Conservation (phyloP, 2,113 vertebrate species). For the Turdus rufiventris region DNA sequence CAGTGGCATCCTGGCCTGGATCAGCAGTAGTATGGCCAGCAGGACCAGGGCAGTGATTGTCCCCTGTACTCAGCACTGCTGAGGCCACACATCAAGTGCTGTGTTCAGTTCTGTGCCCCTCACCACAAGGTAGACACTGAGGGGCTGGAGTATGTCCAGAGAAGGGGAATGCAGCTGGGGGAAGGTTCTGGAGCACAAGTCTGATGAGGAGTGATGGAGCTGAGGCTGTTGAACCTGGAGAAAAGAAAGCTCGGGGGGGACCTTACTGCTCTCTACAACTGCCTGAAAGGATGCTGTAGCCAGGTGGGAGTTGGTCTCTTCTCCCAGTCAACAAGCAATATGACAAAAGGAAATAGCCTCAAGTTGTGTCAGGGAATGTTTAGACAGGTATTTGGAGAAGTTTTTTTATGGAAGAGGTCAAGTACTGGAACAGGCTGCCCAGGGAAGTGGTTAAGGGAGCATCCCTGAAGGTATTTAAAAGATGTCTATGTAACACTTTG, state of each 20-base stretch:
- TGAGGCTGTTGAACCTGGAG: neutral
- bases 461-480: neutral
- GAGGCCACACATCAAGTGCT: fast-evolving
- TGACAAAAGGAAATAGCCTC: neutral
- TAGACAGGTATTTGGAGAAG: neutral
- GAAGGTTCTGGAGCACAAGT: neutral
- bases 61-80: neutral
- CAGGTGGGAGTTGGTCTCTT: neutral
- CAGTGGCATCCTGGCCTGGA: neutral
- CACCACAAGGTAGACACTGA: neutral
- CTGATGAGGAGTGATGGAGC: neutral
- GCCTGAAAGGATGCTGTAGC: neutral
- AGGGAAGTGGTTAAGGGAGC: neutral
- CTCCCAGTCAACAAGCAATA: neutral
- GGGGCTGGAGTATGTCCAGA: fast-evolving
- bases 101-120: neutral
- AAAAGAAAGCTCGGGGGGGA: neutral
- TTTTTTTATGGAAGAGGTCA: no score
- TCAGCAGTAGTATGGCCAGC: neutral
- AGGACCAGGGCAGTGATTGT: neutral
- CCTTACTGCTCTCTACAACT: fast-evolving
- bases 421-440: neutral
- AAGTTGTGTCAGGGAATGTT: fast-evolving
- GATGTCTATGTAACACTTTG: neutral
- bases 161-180: fast-evolving